phyloP scores from a whole-genome alignment of 2,888 invertebrate species.

The Latrodectus hesperus region DNA sequence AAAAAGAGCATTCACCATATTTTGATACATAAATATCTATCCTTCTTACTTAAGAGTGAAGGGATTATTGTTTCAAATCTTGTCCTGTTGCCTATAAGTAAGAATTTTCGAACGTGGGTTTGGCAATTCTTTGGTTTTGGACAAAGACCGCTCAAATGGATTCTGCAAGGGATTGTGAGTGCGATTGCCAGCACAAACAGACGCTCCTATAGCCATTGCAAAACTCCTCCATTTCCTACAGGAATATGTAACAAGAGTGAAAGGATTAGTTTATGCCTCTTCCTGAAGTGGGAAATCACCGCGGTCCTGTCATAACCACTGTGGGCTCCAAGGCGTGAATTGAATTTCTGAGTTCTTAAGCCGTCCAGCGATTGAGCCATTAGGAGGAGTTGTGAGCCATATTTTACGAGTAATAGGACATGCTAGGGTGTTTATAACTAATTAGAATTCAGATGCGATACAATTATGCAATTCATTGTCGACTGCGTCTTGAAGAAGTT shows the following conservation, averaged over 20 bases:
- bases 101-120: too few relatives aligned
- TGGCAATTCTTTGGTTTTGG: too few relatives aligned
- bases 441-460: neutral
- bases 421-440: neutral
- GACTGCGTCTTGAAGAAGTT: neutral
- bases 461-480: neutral
- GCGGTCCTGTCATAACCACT: neutral
- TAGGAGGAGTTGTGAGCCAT: neutral
- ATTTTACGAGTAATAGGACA: slow-evolving; percentile 2
- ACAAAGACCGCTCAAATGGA: too few relatives aligned
- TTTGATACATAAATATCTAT: neutral
- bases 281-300: neutral
- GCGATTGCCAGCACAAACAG: too few relatives aligned
- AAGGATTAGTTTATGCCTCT: neutral
- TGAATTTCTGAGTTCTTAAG: neutral
- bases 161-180: too few relatives aligned
- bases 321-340: neutral
- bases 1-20: too few relatives aligned
- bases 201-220: too few relatives aligned
- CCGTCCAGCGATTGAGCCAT: neutral
- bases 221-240: too few relatives aligned
- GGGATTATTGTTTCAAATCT: slow-evolving; percentile 23
- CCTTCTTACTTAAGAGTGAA: slow-evolving; percentile 1
- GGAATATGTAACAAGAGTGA: neutral
- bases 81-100: neutral